Conservation (phyloP, 2,113 vertebrate species). For the Mesoclemmys tuberculata region DNA sequence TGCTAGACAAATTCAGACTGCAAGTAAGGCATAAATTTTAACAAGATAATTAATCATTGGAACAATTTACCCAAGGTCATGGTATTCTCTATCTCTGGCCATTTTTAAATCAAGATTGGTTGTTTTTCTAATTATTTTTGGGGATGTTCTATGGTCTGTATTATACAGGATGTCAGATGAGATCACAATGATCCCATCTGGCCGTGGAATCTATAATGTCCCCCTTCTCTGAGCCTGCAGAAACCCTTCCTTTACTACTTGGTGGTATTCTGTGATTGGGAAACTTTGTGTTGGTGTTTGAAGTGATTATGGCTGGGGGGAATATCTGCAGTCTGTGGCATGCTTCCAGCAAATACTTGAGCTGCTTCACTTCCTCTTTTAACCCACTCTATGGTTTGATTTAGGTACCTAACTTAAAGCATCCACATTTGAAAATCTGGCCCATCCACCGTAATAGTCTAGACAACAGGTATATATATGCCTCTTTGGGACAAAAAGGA, state of each 20-base stretch:
- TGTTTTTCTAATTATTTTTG: not conserved
- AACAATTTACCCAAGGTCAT: not conserved
- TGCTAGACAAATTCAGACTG: too few relatives aligned
- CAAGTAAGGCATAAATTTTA: not conserved
- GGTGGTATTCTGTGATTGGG: not conserved
- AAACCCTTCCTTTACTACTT: not conserved
- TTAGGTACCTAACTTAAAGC: not conserved
- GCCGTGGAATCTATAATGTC: not conserved
- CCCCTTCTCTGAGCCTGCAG: not conserved
- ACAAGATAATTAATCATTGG: not conserved
- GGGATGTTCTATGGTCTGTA: not conserved
- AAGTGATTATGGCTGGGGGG: not conserved
- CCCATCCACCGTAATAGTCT: not conserved
- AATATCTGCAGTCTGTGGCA: fast-evolving
- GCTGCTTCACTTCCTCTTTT: not conserved
- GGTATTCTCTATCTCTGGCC: not conserved
- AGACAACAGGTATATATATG: not conserved
- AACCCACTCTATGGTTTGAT: not conserved
- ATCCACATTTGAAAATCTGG: not conserved
- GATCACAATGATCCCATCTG: not conserved
- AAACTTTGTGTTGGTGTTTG: not conserved
- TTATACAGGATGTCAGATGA: not conserved
- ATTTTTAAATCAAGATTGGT: not conserved
- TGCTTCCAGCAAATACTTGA: not conserved
- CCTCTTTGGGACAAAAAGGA: not conserved